These are phyloP conservation scores for Rhabdomys dilectus DNA, from an alignment of 2,113 vertebrate species.

Conservation along the genomic window DNA sequence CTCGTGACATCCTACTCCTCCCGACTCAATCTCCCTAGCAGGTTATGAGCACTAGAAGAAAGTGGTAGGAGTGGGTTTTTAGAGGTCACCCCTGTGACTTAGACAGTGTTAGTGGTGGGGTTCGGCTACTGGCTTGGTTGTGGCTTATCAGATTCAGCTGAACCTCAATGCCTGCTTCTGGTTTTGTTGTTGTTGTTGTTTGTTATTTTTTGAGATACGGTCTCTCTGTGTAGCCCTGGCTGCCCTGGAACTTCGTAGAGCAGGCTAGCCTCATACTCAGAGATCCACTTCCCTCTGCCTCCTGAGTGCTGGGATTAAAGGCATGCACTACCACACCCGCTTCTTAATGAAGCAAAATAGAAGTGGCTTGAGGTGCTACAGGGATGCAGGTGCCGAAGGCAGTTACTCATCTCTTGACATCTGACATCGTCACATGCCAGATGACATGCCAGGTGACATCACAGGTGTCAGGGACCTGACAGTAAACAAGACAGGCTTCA, in stretches of 20 bases:
- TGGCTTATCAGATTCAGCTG: background rate
- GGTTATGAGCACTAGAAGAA: background rate
- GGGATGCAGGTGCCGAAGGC: background rate
- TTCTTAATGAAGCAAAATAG: background rate
- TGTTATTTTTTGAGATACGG: too few species aligned
- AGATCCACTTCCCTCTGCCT: too few species aligned
- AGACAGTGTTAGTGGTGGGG: too few species aligned
- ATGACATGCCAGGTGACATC: too few species aligned
- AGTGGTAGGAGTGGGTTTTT: background rate
- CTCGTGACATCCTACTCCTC: background rate
- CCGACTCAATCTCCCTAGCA: background rate
- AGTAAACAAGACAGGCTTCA: background rate
- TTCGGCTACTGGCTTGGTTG: rapidly evolving
- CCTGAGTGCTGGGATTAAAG: too few species aligned
- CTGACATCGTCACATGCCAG: too few species aligned
- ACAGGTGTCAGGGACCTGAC: background rate
- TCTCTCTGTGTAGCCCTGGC: too few species aligned
- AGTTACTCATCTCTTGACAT: background rate
- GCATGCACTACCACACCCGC: background rate
- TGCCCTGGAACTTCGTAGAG: too few species aligned
- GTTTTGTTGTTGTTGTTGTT: too few species aligned
- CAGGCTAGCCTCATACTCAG: too few species aligned
- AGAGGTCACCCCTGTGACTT: background rate
- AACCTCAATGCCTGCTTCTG: background rate
- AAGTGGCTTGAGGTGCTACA: background rate